Evolutionary conservation across 2,888 invertebrate genomes (phyloP).

Genomic region (Trimorus sp.): DNA sequence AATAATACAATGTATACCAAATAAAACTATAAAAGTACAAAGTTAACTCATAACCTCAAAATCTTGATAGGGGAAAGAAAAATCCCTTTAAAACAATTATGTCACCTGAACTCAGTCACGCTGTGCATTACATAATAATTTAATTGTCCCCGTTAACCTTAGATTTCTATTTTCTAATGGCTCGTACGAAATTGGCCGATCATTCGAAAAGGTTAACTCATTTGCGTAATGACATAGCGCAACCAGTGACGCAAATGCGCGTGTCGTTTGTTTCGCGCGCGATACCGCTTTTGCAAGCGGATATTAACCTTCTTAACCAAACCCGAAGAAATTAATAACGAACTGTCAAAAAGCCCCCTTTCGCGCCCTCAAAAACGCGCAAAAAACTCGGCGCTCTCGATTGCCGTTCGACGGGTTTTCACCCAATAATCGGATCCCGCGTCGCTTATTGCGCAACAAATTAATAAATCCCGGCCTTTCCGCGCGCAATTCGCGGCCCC

Average conservation of each 20-base stretch:
- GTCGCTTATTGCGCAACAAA: slow-evolving; percentile 35
- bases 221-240: slow-evolving; percentile 58
- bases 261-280: slow-evolving; percentile 43
- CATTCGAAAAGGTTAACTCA: slow-evolving; percentile 52
- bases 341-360: slow-evolving; percentile 23
- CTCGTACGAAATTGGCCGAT: slow-evolving; percentile 33
- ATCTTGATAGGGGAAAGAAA: too few species aligned
- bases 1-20: too few species aligned
- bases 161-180: slow-evolving; percentile 43
- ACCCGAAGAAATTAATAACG: slow-evolving; percentile 26
- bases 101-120: background rate
- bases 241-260: slow-evolving; percentile 43
- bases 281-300: slow-evolving; percentile 36
- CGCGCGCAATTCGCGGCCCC: slow-evolving; percentile 19
- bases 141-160: slow-evolving; percentile 41
- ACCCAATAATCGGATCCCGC: background rate
- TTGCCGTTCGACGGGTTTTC: slow-evolving; percentile 1
- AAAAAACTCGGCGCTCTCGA: background rate
- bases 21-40: too few species aligned
- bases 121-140: slow-evolving; percentile 14
- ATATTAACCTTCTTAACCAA: slow-evolving; percentile 32
- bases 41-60: too few species aligned
- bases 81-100: too few species aligned
- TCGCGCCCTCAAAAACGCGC: background rate
- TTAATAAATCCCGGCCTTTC: slow-evolving; percentile 54